These are phyloP conservation scores for Alethe castanea DNA, from an alignment of 2,113 vertebrate species.

Conservation along the genomic window DNA sequence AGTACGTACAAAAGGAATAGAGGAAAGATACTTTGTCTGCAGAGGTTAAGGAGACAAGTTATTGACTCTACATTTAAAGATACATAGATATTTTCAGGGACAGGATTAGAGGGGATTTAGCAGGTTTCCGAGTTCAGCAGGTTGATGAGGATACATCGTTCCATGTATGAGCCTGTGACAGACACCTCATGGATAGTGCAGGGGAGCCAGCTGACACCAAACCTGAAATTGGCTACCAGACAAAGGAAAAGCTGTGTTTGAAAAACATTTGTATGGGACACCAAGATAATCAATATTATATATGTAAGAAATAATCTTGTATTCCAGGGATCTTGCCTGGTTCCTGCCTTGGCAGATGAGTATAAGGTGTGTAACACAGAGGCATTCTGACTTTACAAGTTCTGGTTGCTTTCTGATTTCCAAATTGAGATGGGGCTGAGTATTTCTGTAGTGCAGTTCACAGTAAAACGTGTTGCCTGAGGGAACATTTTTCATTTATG, in stretches of 20 bases:
- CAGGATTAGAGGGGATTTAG: neutral
- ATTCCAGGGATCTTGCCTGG: neutral
- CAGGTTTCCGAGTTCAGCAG: neutral
- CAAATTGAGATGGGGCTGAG: neutral
- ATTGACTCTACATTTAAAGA: neutral
- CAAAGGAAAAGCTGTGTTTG: neutral
- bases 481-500: neutral
- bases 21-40: neutral
- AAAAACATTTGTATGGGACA: neutral
- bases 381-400: neutral
- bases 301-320: neutral
- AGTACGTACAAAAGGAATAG: neutral
- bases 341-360: neutral
- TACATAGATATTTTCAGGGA: neutral
- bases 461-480: neutral
- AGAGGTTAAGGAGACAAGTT: neutral
- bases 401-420: neutral
- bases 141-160: accelerated
- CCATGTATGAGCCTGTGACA: neutral
- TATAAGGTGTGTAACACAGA: neutral
- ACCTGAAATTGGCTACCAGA: neutral
- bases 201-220: neutral
- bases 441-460: neutral
- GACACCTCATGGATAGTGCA: neutral
- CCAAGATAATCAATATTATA: accelerated